Conservation (phyloP, 2,888 invertebrate species). For the Amblyteles armatorius region DNA sequence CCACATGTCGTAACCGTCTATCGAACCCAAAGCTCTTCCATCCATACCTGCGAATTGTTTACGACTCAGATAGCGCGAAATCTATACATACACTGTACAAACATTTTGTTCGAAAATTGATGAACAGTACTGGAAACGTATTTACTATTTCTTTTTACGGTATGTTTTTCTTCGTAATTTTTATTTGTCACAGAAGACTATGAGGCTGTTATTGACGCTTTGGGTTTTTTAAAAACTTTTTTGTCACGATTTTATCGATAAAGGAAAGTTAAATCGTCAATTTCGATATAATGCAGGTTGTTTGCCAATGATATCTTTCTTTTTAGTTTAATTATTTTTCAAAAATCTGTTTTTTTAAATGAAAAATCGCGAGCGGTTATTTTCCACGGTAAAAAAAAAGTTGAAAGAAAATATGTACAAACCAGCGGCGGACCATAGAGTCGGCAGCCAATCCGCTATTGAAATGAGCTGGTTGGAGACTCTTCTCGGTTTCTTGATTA, state of each 20-base stretch:
- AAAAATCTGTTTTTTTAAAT: background rate
- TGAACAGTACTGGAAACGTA: no score
- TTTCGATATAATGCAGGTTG: background rate
- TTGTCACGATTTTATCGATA: background rate
- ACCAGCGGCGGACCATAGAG: constrained; percentile 86
- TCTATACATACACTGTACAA: background rate
- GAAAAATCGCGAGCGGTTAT: background rate
- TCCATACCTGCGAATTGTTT: constrained; percentile 80
- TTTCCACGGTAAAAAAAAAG: background rate
- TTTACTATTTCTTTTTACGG: no score
- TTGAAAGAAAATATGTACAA: constrained; percentile 6
- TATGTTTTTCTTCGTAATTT: no score
- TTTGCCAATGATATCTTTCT: background rate
- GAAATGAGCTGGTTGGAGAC: constrained; percentile 86
- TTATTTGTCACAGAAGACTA: no score
- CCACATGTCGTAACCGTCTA: constrained; percentile 87
- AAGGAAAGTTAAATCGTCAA: background rate
- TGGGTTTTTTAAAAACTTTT: background rate
- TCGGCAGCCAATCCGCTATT: constrained; percentile 87
- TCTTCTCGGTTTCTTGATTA: constrained; percentile 83
- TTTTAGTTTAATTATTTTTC: background rate
- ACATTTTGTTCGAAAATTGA: no score
- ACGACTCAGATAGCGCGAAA: background rate
- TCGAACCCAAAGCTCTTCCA: constrained; percentile 85
- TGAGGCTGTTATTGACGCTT: background rate